A percentile compares a stretch with the other conserved stretches of the same genome.
Evolutionary conservation across 2,797 vertebrate genomes (phyloP).

Genomic region (Peromyscus eremicus): DNA sequence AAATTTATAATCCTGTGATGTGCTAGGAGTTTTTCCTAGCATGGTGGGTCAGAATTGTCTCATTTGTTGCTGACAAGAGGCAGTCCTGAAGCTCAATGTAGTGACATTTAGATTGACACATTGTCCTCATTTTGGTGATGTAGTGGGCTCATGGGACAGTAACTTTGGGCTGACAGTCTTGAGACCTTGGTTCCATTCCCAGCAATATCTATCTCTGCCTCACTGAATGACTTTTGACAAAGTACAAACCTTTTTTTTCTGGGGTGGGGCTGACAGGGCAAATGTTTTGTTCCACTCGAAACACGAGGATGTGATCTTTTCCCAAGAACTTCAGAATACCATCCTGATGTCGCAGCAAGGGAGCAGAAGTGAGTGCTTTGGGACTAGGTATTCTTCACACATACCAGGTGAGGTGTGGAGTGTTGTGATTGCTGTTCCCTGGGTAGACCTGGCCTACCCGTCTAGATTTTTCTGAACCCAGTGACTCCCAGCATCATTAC

Average conservation of each 20-base stretch:
- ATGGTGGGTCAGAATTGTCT: not conserved
- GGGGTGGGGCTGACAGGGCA: too few species aligned
- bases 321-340: slow-evolving; percentile 9
- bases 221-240: slow-evolving; percentile 10
- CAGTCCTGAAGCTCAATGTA: not conserved
- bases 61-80: not conserved
- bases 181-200: not conserved
- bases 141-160: not conserved
- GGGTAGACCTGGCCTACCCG: not conserved
- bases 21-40: not conserved
- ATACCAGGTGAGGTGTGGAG: not conserved
- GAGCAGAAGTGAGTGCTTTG: not conserved
- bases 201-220: not conserved
- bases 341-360: not conserved
- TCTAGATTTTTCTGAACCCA: not conserved
- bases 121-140: not conserved
- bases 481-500: not conserved
- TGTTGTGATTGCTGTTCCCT: not conserved
- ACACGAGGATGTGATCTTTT: slow-evolving; percentile 32
- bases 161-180: not conserved
- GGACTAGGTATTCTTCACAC: not conserved
- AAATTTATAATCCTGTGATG: not conserved
- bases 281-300: slow-evolving; percentile 34
- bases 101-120: not conserved
- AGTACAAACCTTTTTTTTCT: not conserved